Evolutionary conservation across 2,113 vertebrate species (phyloP), one percentile per base, ranked within the genome.

Genomic region (Takifugu bimaculatus): DNA sequence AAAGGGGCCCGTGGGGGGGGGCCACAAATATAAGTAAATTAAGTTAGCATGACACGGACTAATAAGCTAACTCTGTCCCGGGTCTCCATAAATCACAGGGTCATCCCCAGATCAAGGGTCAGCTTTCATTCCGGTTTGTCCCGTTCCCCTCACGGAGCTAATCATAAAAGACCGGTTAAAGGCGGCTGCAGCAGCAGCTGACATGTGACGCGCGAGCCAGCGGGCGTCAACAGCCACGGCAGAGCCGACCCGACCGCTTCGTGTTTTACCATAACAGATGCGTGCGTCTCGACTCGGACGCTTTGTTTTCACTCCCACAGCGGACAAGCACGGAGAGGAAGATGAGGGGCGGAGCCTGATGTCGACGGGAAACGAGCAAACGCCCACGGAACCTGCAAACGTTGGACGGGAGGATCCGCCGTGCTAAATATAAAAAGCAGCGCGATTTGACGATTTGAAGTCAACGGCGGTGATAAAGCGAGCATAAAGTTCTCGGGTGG

Each of bases 1-100:
- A 72, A 51, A 54, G 44, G 26, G n/a, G 54, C 59, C 57, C 62
- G 5, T 14, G n/a, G 20, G 20, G 7, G 47, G 26, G 45, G 26
- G 51, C 70, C 32, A 49, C 75, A 39, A 78, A 68, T 71, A 5
- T 65, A 72, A 80, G 50, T 53, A 59, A 74, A 74, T 75, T 67
- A 74, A 57, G 51, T 73, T 60, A 27, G 29, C 57, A 65, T 54
- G 64, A 70, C 54, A 52, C 54, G 7, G 62, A 54, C 15, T 63
- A 67, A 27, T 78, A 65, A 83, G 74, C 63, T 39, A 60, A 52
- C 53, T 26, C 64, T 1, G 14, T n/a, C 54, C 57, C 60, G 65
- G 20, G 26, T 53, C 39, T 20, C 26, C 55, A 13, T 57, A 60
- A 42, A 27, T 50, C 6, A 39, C 4, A n/a, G 29, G 39, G 52